Base-by-base conservation (phyloP, 2,113 vertebrate genomes). In the Sminthopsis crassicaudata region DNA sequence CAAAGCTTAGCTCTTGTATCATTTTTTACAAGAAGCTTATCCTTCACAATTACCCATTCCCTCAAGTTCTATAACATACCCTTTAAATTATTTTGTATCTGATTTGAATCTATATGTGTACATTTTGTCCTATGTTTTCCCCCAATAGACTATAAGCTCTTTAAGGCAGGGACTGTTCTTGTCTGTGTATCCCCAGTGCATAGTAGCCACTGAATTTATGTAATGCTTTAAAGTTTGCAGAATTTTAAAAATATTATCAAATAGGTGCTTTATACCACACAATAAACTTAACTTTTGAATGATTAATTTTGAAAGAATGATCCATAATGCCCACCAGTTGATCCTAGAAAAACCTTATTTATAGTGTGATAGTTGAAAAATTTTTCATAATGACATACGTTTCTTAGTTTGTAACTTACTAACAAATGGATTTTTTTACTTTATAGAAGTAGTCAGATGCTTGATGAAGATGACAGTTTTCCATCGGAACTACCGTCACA, bases 371-470 rank as follows among this genome's bases (percentile, higher is more conserved):
- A 24, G 36, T 89, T 51, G n/a, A 46, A 42, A 26, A 26, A 8
- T 23, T 23, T 84, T 84, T 42, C 22, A 84, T 84, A 42, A 30
- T 23, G 76, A 42, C 50, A 57, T 12, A 95, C 92, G 25, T 92
- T 24, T 91, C 90, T 96, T 91, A 90, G 67, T 25, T 95, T 52
- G 53, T 90, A 94, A 52, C 51, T 94, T 26, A 94, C 76, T 88
- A 92, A 90, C 84, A 96, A 90, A 9, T 51, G 1, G 46, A 88
- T 93, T 95, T 97, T 95, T 97, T 91, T 46, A 90, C 91, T 92
- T 94, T 93, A 55, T 88, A 98, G 97, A 55, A 97, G 92, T 55
- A 96, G 88, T 91, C 91, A 92, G 27, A 95, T 96, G 53, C 30
- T 97, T 94, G 94, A 96, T 94, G 97, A 96, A 97, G 96, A 97